Percentiles rank a stretch among this genome's conserved stretches.
Conservation (phyloP, 2,888 invertebrate species). For the Luffia ferchaultella region DNA sequence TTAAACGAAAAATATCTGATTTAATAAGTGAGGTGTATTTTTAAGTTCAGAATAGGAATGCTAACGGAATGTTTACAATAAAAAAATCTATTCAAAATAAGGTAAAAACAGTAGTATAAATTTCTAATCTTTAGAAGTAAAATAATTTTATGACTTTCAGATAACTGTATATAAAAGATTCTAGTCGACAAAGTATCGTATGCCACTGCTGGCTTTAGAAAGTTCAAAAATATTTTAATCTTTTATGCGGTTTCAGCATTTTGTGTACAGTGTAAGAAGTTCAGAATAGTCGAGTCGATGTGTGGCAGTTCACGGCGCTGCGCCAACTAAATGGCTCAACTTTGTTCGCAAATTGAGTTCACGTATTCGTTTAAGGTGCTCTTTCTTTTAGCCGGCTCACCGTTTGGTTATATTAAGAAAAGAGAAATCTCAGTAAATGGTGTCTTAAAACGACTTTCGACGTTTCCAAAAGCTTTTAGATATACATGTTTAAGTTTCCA, state of each 20-base stretch:
- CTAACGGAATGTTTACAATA: too few species aligned
- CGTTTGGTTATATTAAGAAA: conserved; percentile 58
- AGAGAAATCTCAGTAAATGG: conserved; percentile 61
- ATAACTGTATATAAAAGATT: too few species aligned
- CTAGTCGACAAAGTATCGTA: too few species aligned
- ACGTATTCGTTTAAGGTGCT: conserved; percentile 63
- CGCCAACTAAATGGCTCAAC: conserved; percentile 47
- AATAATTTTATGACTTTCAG: too few species aligned
- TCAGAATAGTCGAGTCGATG: not conserved
- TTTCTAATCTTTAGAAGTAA: too few species aligned
- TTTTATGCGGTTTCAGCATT: conserved; percentile 1
- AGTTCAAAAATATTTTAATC: not conserved
- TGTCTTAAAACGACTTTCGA: conserved; percentile 53
- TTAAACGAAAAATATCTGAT: too few species aligned
- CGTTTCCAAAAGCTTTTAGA: conserved; percentile 48
- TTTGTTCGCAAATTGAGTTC: conserved; percentile 64
- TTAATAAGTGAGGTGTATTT: too few species aligned
- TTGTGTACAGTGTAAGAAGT: not conserved
- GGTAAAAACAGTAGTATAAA: too few species aligned
- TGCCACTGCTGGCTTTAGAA: too few species aligned
- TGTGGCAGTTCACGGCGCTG: conserved; percentile 23
- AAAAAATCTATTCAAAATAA: too few species aligned
- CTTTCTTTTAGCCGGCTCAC: conserved; percentile 55
- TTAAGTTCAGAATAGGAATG: too few species aligned
- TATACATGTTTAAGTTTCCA: too few species aligned